A percentile compares a stretch with the other conserved stretches of the same genome.
phyloP scores from a whole-genome alignment of 2,113 vertebrate species.

The Tamias sibiricus region DNA sequence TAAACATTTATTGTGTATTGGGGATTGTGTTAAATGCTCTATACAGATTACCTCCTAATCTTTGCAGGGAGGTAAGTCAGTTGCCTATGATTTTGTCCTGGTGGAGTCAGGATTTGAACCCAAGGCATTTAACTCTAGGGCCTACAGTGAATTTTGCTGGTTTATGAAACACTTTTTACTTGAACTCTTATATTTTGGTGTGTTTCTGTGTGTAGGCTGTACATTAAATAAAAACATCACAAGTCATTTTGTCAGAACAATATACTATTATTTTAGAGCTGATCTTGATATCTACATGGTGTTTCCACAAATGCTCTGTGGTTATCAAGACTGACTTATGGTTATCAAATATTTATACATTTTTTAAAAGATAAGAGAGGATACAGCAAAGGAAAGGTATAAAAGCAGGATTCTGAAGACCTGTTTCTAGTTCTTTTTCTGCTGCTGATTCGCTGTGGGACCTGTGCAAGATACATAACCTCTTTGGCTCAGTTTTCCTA shows the following conservation, averaged over 20 bases:
- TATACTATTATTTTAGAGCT: background rate
- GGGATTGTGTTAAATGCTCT: background rate
- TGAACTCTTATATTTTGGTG: background rate
- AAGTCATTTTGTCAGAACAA: background rate
- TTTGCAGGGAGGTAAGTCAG: background rate
- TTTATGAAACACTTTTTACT: background rate
- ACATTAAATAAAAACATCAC: background rate
- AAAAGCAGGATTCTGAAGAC: background rate
- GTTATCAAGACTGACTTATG: background rate
- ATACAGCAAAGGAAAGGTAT: background rate
- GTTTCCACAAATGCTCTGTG: background rate
- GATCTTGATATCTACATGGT: background rate
- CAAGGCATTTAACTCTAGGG: background rate
- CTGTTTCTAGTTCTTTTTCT: background rate
- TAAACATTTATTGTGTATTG: background rate
- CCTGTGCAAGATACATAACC: background rate
- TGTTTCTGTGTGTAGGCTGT: background rate
- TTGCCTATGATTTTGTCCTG: background rate
- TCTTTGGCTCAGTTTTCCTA: background rate
- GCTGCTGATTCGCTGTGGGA: background rate
- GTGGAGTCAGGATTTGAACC: background rate
- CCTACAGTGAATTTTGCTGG: background rate
- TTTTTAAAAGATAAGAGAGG: background rate
- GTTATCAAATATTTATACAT: background rate
- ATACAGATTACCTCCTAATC: background rate